A percentile compares a stretch with the other conserved stretches of the same genome.
Evolutionary conservation across 2,113 vertebrate species (phyloP).

Genomic region (Sebastes schlegelii): DNA sequence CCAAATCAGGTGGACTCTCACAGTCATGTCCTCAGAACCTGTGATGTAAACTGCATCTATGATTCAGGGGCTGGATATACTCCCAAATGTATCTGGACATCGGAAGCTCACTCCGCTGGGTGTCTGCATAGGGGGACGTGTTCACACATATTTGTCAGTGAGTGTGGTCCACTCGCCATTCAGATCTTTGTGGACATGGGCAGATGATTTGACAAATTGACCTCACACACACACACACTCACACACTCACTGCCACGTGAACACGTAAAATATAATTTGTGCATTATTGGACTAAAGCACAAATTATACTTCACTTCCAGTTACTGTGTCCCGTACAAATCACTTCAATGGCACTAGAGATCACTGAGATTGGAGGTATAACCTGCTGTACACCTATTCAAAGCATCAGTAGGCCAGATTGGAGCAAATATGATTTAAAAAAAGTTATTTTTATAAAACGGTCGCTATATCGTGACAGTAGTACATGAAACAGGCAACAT

Average conservation of each 20-base stretch:
- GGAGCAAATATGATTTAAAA: too few relatives aligned
- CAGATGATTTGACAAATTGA: too few relatives aligned
- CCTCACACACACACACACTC: background rate
- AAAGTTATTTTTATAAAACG: too few relatives aligned
- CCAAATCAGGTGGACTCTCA: background rate
- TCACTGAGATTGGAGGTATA: background rate
- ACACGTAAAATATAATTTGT: too few relatives aligned
- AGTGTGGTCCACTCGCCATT: background rate
- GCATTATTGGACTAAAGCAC: background rate
- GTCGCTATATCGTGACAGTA: too few relatives aligned
- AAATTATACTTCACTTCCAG: background rate
- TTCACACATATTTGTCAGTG: background rate
- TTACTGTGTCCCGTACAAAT: background rate
- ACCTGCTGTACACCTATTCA: background rate
- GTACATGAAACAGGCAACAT: too few relatives aligned
- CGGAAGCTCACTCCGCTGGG: background rate
- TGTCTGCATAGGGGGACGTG: background rate
- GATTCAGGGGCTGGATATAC: background rate
- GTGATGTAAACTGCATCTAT: background rate
- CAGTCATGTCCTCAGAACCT: background rate
- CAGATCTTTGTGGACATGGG: background rate
- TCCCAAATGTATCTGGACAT: background rate
- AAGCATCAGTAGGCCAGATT: too few relatives aligned
- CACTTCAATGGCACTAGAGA: background rate
- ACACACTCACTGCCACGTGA: background rate